Evolutionary conservation across 2,888 invertebrate genomes (phyloP).

Genomic region (Drosophila rellima): DNA sequence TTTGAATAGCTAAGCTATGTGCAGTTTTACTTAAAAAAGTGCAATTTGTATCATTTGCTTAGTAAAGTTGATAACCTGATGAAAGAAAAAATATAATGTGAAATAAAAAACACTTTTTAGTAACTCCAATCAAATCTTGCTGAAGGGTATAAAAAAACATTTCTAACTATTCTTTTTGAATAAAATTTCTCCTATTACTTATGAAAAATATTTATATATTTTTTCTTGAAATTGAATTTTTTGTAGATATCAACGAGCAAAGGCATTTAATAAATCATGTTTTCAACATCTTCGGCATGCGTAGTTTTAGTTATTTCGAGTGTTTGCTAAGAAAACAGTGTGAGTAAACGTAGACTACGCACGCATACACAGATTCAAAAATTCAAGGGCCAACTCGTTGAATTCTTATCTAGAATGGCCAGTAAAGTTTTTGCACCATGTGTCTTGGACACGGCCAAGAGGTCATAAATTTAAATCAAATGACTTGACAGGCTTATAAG

Average conservation of each 20-base stretch:
- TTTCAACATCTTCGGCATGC: conserved; percentile 3
- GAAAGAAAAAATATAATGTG: background rate
- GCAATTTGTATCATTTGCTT: too few relatives aligned
- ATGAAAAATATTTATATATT: too few relatives aligned
- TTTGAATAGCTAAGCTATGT: background rate
- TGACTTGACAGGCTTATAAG: conserved; percentile 58
- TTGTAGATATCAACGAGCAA: too few relatives aligned
- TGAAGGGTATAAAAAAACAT: background rate
- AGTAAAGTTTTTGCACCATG: conserved; percentile 53
- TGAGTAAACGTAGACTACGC: background rate
- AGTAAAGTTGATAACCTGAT: background rate
- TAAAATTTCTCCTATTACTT: background rate
- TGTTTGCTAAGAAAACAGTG: background rate
- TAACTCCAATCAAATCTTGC: background rate
- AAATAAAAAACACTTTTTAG: background rate
- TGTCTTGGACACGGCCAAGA: conserved; percentile 60
- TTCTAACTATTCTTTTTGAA: background rate
- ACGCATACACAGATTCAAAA: conserved; percentile 1
- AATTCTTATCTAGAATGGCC: conserved; percentile 22
- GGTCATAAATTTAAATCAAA: conserved; percentile 77
- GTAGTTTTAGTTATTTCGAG: background rate
- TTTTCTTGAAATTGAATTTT: too few relatives aligned
- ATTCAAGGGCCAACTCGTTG: conserved; percentile 1
- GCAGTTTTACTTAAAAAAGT: background rate
- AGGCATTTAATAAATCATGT: conserved; percentile 8